Conservation (phyloP, 2,888 invertebrate species). For the Pandemis corylana region DNA sequence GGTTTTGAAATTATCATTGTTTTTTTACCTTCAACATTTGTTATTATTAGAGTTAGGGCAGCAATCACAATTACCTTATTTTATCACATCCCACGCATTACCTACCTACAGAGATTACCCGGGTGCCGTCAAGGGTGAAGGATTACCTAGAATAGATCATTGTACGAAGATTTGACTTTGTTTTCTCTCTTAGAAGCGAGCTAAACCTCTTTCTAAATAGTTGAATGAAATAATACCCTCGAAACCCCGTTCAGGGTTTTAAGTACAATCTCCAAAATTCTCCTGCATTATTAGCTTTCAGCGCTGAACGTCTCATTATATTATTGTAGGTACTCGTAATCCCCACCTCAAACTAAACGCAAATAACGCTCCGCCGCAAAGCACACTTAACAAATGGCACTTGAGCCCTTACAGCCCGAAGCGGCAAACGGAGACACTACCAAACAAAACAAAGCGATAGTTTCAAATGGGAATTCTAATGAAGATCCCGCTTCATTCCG, state of each 20-base stretch:
- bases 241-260: slow-evolving; percentile 8
- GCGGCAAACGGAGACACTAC: slow-evolving; percentile 31
- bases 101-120: not conserved
- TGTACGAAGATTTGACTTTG: not conserved
- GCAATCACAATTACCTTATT: not conserved
- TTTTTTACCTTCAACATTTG: no score
- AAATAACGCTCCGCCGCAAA: slow-evolving; percentile 42
- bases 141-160: not conserved
- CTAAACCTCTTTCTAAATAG: not conserved
- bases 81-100: not conserved
- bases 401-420: slow-evolving; percentile 41
- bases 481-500: slow-evolving; percentile 48
- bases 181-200: not conserved
- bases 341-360: slow-evolving; percentile 35
- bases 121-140: not conserved
- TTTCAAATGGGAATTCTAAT: slow-evolving; percentile 46
- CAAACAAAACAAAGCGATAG: slow-evolving; percentile 41
- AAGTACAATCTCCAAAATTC: slow-evolving; percentile 18
- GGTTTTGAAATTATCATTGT: no score
- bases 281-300: slow-evolving; percentile 21
- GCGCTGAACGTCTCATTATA: slow-evolving; percentile 33
- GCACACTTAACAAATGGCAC: slow-evolving; percentile 39
- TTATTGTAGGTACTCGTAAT: slow-evolving; percentile 39
- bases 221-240: not conserved
- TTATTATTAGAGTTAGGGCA: not conserved